phyloP scores from a whole-genome alignment of 2,113 vertebrate genomes.

The Mormoops blainvillei region DNA sequence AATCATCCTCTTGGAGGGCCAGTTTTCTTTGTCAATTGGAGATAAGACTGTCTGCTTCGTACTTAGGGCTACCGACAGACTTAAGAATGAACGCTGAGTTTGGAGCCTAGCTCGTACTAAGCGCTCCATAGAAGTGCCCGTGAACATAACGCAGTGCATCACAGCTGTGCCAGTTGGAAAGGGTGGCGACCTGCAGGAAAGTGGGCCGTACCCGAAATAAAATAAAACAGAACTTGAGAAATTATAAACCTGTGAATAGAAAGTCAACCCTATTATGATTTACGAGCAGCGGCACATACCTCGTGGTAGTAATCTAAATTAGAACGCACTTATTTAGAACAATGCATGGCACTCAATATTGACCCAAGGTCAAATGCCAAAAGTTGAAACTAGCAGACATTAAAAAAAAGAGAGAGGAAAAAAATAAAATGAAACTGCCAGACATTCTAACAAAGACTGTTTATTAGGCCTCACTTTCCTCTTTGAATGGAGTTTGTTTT shows the following conservation, averaged over 20 bases:
- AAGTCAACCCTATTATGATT: neutral
- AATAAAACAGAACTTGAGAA: neutral
- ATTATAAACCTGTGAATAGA: neutral
- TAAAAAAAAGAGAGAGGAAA: neutral
- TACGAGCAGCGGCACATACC: neutral
- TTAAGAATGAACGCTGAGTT: neutral
- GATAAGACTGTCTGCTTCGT: neutral
- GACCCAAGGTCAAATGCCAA: neutral
- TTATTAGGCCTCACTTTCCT: neutral
- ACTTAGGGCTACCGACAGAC: neutral
- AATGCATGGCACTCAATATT: neutral
- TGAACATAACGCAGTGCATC: neutral
- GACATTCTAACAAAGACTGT: neutral
- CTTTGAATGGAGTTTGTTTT: constrained; percentile 1
- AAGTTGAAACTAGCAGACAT: neutral
- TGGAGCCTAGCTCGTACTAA: neutral
- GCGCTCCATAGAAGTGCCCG: neutral
- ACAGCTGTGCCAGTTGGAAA: neutral
- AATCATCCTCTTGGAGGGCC: neutral
- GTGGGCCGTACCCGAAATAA: neutral
- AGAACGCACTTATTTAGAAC: neutral
- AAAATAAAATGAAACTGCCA: neutral
- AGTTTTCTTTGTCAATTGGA: neutral
- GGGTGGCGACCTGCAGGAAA: neutral
- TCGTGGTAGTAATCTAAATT: neutral